Conservation (phyloP, 2,888 invertebrate genomes). For the Andrena camellia region DNA sequence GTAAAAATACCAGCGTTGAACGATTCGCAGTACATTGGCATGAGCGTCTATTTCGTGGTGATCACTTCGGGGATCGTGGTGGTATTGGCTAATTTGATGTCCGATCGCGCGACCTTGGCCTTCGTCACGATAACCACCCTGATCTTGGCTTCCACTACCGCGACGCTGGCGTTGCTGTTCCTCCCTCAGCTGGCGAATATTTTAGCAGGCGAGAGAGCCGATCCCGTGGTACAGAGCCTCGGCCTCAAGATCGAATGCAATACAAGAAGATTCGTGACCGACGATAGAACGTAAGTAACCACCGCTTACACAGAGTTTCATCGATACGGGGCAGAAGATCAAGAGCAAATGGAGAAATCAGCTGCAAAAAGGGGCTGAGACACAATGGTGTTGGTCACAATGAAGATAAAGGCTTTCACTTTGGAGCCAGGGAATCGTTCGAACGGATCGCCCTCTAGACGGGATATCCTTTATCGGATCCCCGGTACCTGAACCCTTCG, state of each 20-base stretch:
- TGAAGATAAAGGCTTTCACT: conserved; percentile 41
- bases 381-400: conserved; percentile 1
- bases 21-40: conserved; percentile 97
- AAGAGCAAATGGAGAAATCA: conserved; percentile 1
- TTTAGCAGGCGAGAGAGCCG: conserved; percentile 89
- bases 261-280: conserved; percentile 93
- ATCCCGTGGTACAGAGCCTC: conserved; percentile 95
- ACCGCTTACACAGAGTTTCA: neutral
- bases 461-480: conserved; percentile 25
- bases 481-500: conserved; percentile 14
- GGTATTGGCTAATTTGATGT: conserved; percentile 94
- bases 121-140: conserved; percentile 93
- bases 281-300: conserved; percentile 88
- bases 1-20: conserved; percentile 96
- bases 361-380: neutral
- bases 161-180: conserved; percentile 94
- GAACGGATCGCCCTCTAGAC: conserved; percentile 39
- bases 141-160: conserved; percentile 94
- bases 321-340: conserved; percentile 4
- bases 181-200: conserved; percentile 94
- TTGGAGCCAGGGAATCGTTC: conserved; percentile 47
- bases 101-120: conserved; percentile 92
- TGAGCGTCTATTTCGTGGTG: conserved; percentile 96
- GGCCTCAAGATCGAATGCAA: conserved; percentile 95
- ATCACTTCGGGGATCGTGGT: conserved; percentile 95